phyloP scores from a whole-genome alignment of 1,140 invertebrate species.

The Protaetia brevitarsis region DNA sequence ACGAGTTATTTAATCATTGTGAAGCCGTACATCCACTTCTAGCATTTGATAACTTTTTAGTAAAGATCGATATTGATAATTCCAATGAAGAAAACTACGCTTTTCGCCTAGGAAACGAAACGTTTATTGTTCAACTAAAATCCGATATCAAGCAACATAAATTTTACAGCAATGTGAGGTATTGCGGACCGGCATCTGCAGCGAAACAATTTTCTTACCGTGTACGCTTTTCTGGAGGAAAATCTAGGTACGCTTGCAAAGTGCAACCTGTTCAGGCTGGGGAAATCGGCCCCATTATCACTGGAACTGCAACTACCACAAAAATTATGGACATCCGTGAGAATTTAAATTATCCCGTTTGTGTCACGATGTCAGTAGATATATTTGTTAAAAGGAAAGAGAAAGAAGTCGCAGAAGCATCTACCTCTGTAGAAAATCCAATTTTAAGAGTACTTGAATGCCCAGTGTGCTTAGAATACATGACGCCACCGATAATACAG shows the following conservation, averaged over 20 bases:
- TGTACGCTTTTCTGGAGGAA: neutral
- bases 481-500: constrained; percentile 38
- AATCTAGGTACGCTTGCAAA: neutral
- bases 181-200: neutral
- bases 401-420: neutral
- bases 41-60: neutral
- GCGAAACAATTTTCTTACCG: neutral
- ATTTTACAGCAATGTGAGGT: neutral
- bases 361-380: neutral
- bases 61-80: neutral
- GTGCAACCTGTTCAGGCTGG: neutral
- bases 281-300: neutral
- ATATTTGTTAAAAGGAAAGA: neutral
- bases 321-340: neutral
- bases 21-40: neutral
- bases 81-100: constrained; percentile 23
- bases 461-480: constrained; percentile 37
- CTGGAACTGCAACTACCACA: neutral
- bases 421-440: neutral
- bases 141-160: neutral
- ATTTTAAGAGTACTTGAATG: constrained; percentile 32
- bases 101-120: constrained; percentile 26
- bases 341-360: neutral
- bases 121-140: constrained; percentile 33
- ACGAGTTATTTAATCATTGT: neutral